Base-by-base conservation (phyloP, 2,888 invertebrate species). In the Aromia moschata region DNA sequence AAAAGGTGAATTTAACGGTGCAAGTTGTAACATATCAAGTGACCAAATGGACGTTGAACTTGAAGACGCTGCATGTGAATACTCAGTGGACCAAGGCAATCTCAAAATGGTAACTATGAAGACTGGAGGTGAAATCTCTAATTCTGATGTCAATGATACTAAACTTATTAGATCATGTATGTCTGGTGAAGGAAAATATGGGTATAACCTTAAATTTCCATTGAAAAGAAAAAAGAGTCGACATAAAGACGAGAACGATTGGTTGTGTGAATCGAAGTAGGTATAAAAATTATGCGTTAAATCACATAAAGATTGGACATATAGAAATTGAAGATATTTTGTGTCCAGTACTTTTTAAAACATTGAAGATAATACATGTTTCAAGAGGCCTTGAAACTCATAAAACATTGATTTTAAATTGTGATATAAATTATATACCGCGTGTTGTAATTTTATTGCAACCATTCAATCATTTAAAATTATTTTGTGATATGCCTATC, bases 11-110 rank as follows among this genome's bases (percentile, higher is more conserved):
- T n/a, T n/a, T n/a, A n/a, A n/a, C n/a, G 36, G 2, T 1, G 11
- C 1, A 36, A 10, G 25, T 25, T 25, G 25, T n/a, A 1, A 40
- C n/a, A 10, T 18, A 40, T 16, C 18, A 40, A 17, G 9, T 10
- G 40, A 40, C n/a, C 7, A 40, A 40, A 40, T 40, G 40, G 40
- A 16, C 10, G 16, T 40, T 14, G 40, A 16, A 40, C 37, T 14
- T 14, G 37, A 37, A 3, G 33, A 33, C 7, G 33, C n/a, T n/a
- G n/a, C n/a, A n/a, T n/a, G n/a, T n/a, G n/a, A n/a, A n/a, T 25
- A 25, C 25, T 25, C 25, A 25, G 25, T 25, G 7, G 25, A 25
- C 25, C 25, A 7, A 25, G 7, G 7, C 7, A 25, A 25, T 25
- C 25, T 25, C 25, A 7, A 25, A 25, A 25, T 25, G 7, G 3